Evolutionary conservation across 2,888 invertebrate genomes (phyloP), one percentile per base, ranked within the genome.

Genomic region (Listrodromus nycthemerus): DNA sequence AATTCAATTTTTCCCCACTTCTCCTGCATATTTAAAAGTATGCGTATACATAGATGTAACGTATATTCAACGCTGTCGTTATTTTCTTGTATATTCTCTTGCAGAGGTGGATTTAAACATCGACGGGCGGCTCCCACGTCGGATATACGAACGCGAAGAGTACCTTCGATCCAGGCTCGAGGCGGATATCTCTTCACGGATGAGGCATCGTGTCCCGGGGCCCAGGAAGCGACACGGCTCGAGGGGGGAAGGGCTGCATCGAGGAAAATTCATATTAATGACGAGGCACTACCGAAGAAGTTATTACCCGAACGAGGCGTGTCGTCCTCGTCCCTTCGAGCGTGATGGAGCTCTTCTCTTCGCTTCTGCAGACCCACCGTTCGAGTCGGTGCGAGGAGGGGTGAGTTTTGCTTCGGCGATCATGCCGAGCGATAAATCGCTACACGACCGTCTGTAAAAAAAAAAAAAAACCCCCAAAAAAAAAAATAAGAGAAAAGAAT

Each of bases 251-350:
- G 7, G 27, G 61, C 16, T 1, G 61, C 27, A 2, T 30, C 61
- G 27, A 63, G 79, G 71, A 55, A 66, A 66, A 80, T 80, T 80
- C 73, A 73, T 80, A 80, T 80, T 80, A 80, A 80, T 80, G 73
- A 80, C 79, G 73, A 80, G 55, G 55, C 79, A 80, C 79, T 73
- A n/a, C 16, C 41, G 73, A 73, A 67, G 52, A 80, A 66, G 66
- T 80, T 73, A 80, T 80, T 73, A 80, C 73, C 52, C 73, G 73
- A 80, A 73, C 73, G 73, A 73, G 79, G 30, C 58, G 74, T 63
- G 58, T 52, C 70, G 66, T 73, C 48, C 50, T 37, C 78, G 10
- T 65, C 33, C 63, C 69, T 50, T 78, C 50, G 16, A 45, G 63
- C 27, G 78, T 45, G 61, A 61, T 16, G 61, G 30, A 30, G 61